Percentiles rank a stretch among this genome's conserved stretches.
phyloP scores from a whole-genome alignment of 2,797 vertebrate species.

The Denticeps clupeoides region DNA sequence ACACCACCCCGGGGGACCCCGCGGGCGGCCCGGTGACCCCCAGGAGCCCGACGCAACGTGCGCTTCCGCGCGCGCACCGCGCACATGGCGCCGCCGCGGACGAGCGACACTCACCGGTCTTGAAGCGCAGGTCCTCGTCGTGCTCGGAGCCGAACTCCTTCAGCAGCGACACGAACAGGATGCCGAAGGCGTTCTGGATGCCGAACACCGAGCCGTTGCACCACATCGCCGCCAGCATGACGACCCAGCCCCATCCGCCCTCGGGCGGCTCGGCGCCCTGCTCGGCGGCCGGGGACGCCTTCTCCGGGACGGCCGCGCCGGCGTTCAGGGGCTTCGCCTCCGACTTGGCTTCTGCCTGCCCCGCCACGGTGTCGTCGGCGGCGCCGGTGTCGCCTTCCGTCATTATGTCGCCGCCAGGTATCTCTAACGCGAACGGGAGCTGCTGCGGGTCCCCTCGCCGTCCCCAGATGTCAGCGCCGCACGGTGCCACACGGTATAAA shows the following conservation, averaged over 20 bases:
- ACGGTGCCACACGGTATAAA: too few relatives aligned
- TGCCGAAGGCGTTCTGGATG: constrained; percentile 89
- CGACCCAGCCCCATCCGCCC: constrained; percentile 93
- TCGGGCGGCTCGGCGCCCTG: constrained; percentile 66
- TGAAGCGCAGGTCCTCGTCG: constrained; percentile 68
- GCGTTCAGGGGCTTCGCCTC: constrained; percentile 36
- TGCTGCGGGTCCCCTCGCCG: too few relatives aligned
- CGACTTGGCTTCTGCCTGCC: constrained; percentile 15
- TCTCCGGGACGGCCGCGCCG: constrained; percentile 16
- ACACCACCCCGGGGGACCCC: too few relatives aligned
- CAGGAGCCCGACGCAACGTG: too few relatives aligned
- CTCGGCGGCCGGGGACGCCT: background rate
- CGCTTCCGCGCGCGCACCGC: too few relatives aligned
- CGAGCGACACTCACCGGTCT: constrained; percentile 77
- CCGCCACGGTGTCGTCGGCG: background rate
- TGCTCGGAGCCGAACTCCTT: constrained; percentile 60
- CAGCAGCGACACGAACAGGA: constrained; percentile 76
- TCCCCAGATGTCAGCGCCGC: too few relatives aligned
- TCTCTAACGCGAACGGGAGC: background rate
- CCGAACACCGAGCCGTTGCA: constrained; percentile 94
- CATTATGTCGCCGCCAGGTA: constrained; percentile 31
- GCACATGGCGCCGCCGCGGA: too few relatives aligned
- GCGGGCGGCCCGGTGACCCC: too few relatives aligned
- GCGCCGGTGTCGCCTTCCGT: background rate
- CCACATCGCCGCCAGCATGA: constrained; percentile 96